phyloP scores from a whole-genome alignment of 2,113 vertebrate species.

The Pleuronectes platessa region DNA sequence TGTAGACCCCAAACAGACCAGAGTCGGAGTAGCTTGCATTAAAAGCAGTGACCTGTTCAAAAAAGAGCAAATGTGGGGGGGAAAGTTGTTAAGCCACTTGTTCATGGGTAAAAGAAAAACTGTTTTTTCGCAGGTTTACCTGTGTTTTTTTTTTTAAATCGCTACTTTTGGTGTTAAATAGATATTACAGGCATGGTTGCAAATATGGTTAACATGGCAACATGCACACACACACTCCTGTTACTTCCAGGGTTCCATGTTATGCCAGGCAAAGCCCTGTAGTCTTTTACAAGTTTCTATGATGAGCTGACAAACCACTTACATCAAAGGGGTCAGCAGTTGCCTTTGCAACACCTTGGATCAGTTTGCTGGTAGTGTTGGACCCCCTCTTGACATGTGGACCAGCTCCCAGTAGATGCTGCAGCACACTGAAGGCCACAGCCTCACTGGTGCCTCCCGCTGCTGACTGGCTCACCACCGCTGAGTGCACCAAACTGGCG shows the following conservation, averaged over 20 bases:
- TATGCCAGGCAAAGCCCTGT: not conserved
- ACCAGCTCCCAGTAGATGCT: constrained; percentile 91
- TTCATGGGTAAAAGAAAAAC: no score
- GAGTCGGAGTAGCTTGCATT: constrained; percentile 93
- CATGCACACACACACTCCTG: not conserved
- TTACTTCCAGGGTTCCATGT: not conserved
- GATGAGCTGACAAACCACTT: constrained; percentile 69
- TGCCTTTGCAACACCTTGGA: constrained; percentile 86
- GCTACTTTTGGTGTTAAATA: no score
- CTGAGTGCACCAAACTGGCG: constrained; percentile 87
- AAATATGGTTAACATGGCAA: not conserved
- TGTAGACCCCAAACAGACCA: constrained; percentile 94
- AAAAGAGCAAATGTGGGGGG: not conserved
- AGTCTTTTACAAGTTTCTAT: not conserved
- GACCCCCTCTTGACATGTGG: constrained; percentile 92
- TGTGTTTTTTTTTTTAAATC: no score
- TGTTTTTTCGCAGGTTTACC: no score
- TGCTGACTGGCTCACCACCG: constrained; percentile 88
- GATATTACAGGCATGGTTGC: not conserved
- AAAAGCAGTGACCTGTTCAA: constrained; percentile 89
- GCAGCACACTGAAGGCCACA: constrained; percentile 91
- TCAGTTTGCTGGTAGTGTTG: constrained; percentile 82
- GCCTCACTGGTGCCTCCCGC: constrained; percentile 82
- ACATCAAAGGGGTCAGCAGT: constrained; percentile 90
- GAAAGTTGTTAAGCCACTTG: not conserved